Evolutionary conservation across 37 sponge, comb jelly and placozoan species (phyloP).

Genomic region (Tethya wilhelma): DNA sequence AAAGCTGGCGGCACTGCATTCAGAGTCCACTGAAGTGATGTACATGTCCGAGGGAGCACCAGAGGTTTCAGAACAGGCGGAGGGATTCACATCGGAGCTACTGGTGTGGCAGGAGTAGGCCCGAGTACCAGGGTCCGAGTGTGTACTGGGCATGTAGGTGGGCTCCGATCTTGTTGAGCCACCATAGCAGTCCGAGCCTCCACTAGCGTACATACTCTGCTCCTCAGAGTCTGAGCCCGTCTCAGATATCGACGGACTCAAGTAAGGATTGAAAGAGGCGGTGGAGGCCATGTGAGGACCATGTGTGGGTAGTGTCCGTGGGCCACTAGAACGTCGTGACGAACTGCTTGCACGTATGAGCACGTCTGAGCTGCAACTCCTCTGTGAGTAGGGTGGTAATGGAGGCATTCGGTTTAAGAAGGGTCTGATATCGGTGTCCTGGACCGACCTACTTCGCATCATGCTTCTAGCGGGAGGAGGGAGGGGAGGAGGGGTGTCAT

Average conservation of each 20-base stretch:
- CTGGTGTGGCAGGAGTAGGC: not conserved
- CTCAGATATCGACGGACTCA: conserved; percentile 40
- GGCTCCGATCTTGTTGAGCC: conserved; percentile 27
- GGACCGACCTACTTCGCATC: conserved; percentile 23
- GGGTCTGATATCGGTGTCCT: conserved; percentile 1
- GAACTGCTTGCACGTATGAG: not conserved
- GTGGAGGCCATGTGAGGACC: conserved; percentile 29
- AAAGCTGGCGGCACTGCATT: conserved; percentile 30
- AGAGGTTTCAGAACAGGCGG: conserved; percentile 2
- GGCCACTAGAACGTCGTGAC: not conserved
- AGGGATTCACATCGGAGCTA: not conserved
- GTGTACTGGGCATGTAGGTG: conserved; percentile 11
- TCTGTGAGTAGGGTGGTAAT: conserved; percentile 46
- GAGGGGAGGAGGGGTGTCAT: conserved; percentile 28
- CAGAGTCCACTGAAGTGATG: conserved; percentile 51
- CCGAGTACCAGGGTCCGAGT: conserved; percentile 10
- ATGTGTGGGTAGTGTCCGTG: conserved; percentile 8
- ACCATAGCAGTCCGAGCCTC: conserved; percentile 61
- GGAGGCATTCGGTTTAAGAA: conserved; percentile 18
- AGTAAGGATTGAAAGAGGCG: conserved; percentile 27
- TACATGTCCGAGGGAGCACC: conserved; percentile 37
- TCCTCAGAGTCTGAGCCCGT: conserved; percentile 19
- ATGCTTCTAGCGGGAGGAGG: conserved; percentile 1
- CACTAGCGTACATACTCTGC: conserved; percentile 28
- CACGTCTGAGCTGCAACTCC: conserved; percentile 44